Percentiles rank a stretch among this genome's conserved stretches.
phyloP scores from a whole-genome alignment of 1,140 invertebrate genomes.

The Megalonaias nervosa region DNA sequence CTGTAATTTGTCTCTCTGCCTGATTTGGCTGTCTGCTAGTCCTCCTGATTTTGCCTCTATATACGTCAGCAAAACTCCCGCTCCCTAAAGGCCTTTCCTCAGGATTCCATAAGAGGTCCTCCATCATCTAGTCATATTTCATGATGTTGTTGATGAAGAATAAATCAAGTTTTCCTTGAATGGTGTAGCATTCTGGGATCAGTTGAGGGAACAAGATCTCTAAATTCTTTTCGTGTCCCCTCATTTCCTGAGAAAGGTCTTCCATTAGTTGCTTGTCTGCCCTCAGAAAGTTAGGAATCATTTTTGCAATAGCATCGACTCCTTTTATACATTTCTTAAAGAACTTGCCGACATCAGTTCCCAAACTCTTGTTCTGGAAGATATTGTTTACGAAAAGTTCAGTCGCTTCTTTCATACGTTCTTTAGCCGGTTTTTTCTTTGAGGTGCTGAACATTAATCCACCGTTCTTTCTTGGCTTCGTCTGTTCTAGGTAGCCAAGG shows the following conservation, averaged over 20 bases:
- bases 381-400: conserved; percentile 28
- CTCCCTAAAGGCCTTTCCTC: conserved; percentile 38
- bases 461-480: conserved; percentile 2
- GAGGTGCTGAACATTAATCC: conserved; percentile 36
- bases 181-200: conserved; percentile 3
- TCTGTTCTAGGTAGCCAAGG: conserved; percentile 14
- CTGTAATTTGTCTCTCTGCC: background rate
- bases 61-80: conserved; percentile 58
- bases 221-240: conserved; percentile 34
- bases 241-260: conserved; percentile 31
- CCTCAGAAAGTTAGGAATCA: conserved; percentile 47
- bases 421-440: conserved; percentile 1
- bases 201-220: conserved; percentile 37
- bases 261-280: conserved; percentile 44
- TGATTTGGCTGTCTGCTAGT: conserved; percentile 1
- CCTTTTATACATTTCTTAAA: conserved; percentile 38
- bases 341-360: conserved; percentile 36
- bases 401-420: conserved; percentile 32
- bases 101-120: conserved; percentile 37
- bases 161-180: conserved; percentile 54
- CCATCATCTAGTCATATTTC: conserved; percentile 39
- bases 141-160: conserved; percentile 50
- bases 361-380: conserved; percentile 32
- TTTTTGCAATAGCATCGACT: conserved; percentile 36
- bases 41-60: conserved; percentile 22